Evolutionary conservation across 2,797 vertebrate genomes (phyloP).

Genomic region (Myioborus miniatus): DNA sequence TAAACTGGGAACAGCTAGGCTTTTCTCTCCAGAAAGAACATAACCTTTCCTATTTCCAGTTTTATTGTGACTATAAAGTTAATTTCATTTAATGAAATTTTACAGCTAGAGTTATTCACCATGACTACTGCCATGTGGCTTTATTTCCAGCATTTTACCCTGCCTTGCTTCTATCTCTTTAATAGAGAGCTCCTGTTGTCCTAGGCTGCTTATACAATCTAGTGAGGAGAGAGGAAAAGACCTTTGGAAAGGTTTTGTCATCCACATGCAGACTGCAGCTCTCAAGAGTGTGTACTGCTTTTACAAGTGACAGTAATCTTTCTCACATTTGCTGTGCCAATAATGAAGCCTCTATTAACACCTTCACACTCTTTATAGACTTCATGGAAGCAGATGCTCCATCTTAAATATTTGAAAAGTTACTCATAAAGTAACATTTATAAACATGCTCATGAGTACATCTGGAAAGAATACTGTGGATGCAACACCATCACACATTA

Average conservation of each 20-base stretch:
- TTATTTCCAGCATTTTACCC: constrained; percentile 19
- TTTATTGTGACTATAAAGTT: constrained; percentile 62
- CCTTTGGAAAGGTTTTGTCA: neutral
- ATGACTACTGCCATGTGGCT: constrained; percentile 3
- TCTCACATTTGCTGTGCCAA: constrained; percentile 10
- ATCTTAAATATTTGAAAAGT: constrained; percentile 44
- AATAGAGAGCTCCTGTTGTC: neutral
- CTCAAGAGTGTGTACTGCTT: constrained; percentile 6
- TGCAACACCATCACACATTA: neutral
- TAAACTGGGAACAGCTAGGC: neutral
- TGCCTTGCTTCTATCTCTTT: constrained; percentile 16
- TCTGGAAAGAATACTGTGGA: neutral
- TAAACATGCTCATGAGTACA: neutral
- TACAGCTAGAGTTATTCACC: constrained; percentile 39
- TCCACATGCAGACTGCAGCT: neutral
- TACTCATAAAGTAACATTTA: constrained; percentile 14
- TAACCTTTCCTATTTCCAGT: constrained; percentile 43
- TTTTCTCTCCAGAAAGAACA: constrained; percentile 33
- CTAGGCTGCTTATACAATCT: neutral
- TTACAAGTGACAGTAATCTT: constrained; percentile 22
- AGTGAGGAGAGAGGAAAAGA: neutral
- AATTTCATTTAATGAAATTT: constrained; percentile 66
- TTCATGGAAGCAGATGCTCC: constrained; percentile 24
- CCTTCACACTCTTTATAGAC: neutral
- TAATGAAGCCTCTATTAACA: constrained; percentile 48